Base-by-base conservation (phyloP, 2,113 vertebrate genomes). In the Oryctolagus cuniculus region DNA sequence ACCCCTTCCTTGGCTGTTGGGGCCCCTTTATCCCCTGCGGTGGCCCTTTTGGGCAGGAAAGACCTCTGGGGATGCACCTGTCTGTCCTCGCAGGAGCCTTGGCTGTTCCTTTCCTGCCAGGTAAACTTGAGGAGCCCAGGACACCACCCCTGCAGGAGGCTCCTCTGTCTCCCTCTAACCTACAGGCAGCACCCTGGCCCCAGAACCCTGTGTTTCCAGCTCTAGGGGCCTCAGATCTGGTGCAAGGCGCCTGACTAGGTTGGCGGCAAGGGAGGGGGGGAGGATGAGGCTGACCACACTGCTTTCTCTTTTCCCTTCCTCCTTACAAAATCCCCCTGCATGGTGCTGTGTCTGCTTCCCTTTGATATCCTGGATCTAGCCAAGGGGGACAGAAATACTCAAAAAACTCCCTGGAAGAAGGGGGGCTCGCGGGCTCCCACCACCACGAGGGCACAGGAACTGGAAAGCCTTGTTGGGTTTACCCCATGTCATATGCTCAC, bases 331-430 rank as follows among this genome's bases (percentile, higher is more conserved):
- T 72, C 31, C 58, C 11, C 31, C 27, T 25, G 27, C 27, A 49
- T 5, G 11, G 29, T 31, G 10, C 25, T 34, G 21, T 10, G 34
- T 66, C 55, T 58, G 55, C 3, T 2, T 13, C 4, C 19, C 44
- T 61, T 77, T 82, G 19, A 73, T 81, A 36, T 51, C 80, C 21
- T 92, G 88, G 15, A 49, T 88, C 49, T 83, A 58, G 66, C 63
- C 17, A 10, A 78, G 58, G 67, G 3, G 10, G 29, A 69, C 67
- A 86, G 75, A 74, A 85, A 94, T 63, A 31, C 44, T 94, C 72
- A 25, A 85, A 86, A 49, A 81, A 63, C 66, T 87, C 63, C n/a
- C 74, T 81, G 79, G 87, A 88, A 85, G 80, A 19, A 58, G 55
- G 19, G 55, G 55, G 19, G 55, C 55, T 58, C 4, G 55, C 4